A percentile compares a stretch with the other conserved stretches of the same genome.
phyloP scores from a whole-genome alignment of 2,797 vertebrate genomes.

The Lepidocolaptes lacrymiger region DNA sequence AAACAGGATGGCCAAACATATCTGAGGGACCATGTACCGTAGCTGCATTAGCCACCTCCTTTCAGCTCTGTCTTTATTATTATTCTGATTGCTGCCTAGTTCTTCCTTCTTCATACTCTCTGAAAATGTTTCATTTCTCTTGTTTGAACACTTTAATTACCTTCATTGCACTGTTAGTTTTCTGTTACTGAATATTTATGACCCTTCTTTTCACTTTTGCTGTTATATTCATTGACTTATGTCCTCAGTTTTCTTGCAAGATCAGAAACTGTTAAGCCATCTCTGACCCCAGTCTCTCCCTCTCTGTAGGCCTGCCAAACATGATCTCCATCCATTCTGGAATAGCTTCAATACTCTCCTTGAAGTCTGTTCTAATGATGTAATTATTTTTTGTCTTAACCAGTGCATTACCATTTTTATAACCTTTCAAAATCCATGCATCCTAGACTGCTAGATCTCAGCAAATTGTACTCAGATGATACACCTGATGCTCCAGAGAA shows the following conservation, averaged over 20 bases:
- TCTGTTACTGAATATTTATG: conserved; percentile 6
- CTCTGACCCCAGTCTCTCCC: not conserved
- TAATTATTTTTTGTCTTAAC: not conserved
- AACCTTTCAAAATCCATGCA: not conserved
- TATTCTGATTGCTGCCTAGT: not conserved
- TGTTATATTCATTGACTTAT: not conserved
- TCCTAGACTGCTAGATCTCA: not conserved
- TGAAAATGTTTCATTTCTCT: not conserved
- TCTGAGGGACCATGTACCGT: not conserved
- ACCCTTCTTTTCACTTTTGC: not conserved
- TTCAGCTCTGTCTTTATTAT: not conserved
- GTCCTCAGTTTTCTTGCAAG: not conserved
- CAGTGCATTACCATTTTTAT: not conserved
- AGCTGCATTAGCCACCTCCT: not conserved
- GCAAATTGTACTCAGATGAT: not conserved
- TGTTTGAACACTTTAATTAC: conserved; percentile 1
- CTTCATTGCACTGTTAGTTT: not conserved
- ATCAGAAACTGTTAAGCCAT: not conserved
- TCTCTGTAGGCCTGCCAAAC: not conserved
- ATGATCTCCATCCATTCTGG: not conserved
- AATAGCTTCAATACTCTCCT: not conserved
- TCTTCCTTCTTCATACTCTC: not conserved
- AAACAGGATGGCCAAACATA: conserved; percentile 16
- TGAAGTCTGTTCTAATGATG: not conserved
- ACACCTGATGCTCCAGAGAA: not conserved